Base-by-base conservation (phyloP, 2,113 vertebrate genomes). In the Condylura cristata region DNA sequence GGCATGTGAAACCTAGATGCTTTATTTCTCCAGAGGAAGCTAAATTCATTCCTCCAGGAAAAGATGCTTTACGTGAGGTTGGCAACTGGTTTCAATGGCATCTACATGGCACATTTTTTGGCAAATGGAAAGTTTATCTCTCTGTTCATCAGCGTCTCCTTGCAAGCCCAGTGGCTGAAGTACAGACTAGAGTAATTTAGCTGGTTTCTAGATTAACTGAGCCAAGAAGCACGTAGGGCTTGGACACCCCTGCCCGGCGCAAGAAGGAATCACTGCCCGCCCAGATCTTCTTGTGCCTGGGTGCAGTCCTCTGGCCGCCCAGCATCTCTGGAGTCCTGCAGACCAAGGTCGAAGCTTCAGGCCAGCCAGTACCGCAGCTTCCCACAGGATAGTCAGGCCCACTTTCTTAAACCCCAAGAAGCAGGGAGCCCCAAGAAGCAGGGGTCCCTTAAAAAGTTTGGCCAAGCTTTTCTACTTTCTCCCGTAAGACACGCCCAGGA, bases 271-370 rank as follows among this genome's bases (percentile, higher is more conserved):
- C 26, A 37, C 46, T 51, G 32, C 2, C 24, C 1, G 1, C 24
- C 1, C 4, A 22, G 46, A n/a, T 18, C 56, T 53, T 3, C 1
- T 5, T 63, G 39, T 20, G 30, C 6, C 14, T 10, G 20, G 53
- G 7, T 0, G 0, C 0, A n/a, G n/a, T 4, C 30, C 60, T 51
- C 8, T 20, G 8, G 28, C 32, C 72, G 39, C 6, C 20, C 16
- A 17, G 72, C 32, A 32, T 63, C 20, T 78, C 34, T 34, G 65
- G 41, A 48, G 34, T 44, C 56, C n/a, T 72, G 3, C 24, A 37
- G n/a, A 30, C 6, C 51, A n/a, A 75, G 70, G 10, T n/a, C 4
- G 16, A 71, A 75, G 60, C 24, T 37, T 32, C 14, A n/a, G n/a
- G n/a, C n/a, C 26, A 41, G 26, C 9, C 39, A 46, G 41, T 28